Base-by-base conservation (phyloP, 2,888 invertebrate genomes). In the Ectropis crepuscularia region DNA sequence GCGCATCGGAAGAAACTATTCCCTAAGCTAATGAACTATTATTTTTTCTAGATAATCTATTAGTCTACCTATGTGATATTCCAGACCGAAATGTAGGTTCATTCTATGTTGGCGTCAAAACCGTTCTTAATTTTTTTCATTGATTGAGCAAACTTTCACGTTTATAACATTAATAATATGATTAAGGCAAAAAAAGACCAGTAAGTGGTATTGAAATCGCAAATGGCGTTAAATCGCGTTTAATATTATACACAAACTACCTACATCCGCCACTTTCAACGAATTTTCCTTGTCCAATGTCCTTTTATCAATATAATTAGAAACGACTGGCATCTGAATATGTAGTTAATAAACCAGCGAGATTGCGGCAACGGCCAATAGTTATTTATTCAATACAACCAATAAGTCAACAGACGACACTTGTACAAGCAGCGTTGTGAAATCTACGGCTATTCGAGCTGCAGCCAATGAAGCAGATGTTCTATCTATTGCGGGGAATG, bases 321-420 rank as follows among this genome's bases (percentile, higher is more conserved):
- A 43, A 39, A 10, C 45, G 39, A 62, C 53, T 48, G 45, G 39
- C 53, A 53, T n/a, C 37, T 63, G 43, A 63, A 58, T 63, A n/a
- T n/a, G n/a, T n/a, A 62, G 50, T 47, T 59, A 67, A 51, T 57
- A 47, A 55, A 53, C 46, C 43, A 58, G 38, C 48, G 36, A 48
- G 51, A 61, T 53, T 67, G 63, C 48, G 53, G 61, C 49, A 64
- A 69, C 49, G 47, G 43, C 50, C 53, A 43, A 63, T 59, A 65
- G 49, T 54, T 61, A 60, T 53, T 57, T 43, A 53, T 54, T 61
- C 51, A 64, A 57, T 61, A 57, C 37, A 38, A 58, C 61, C 43
- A 62, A 63, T 65, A 63, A 62, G 66, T 65, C 61, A 65, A 70
- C 48, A 67, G 47, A 45, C 42, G 42, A 37, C 67, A 69, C 63